A percentile compares a stretch with the other conserved stretches of the same genome.
These are phyloP conservation scores for Drosophila mulleri DNA, from an alignment of 2,888 invertebrate genomes.

Conservation along the genomic window DNA sequence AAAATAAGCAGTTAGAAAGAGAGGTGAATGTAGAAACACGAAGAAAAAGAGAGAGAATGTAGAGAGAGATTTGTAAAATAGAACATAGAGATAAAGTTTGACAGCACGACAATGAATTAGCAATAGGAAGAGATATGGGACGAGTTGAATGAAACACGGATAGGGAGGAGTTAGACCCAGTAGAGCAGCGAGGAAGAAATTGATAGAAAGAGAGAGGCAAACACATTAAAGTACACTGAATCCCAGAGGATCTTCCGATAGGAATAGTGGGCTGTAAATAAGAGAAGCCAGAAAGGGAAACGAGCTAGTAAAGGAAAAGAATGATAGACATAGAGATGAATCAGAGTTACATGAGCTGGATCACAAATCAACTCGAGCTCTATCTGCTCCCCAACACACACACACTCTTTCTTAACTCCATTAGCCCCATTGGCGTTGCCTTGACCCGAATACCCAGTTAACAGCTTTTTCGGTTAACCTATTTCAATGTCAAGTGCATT, in stretches of 20 bases:
- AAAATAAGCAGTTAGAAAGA: background rate
- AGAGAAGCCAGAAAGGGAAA: background rate
- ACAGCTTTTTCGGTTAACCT: background rate
- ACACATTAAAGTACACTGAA: background rate
- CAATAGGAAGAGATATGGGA: background rate
- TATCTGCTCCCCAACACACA: background rate
- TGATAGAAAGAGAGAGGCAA: background rate
- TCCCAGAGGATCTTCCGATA: background rate
- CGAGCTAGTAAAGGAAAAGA: background rate
- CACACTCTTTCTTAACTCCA: background rate
- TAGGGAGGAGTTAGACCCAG: background rate
- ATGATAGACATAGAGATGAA: background rate
- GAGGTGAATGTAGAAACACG: background rate
- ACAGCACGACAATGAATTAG: background rate
- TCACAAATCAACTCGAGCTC: background rate
- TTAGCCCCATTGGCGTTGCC: constrained; percentile 1
- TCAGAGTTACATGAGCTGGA: background rate
- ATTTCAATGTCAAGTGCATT: constrained; percentile 39
- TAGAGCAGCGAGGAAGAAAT: background rate
- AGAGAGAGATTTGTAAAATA: background rate
- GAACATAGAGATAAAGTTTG: background rate
- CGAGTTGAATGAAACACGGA: background rate
- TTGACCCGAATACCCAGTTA: constrained; percentile 36
- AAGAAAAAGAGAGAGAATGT: background rate
- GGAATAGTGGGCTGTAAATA: background rate